Base-by-base conservation (phyloP, 2,797 vertebrate genomes). In the Setipinna tenuifilis region DNA sequence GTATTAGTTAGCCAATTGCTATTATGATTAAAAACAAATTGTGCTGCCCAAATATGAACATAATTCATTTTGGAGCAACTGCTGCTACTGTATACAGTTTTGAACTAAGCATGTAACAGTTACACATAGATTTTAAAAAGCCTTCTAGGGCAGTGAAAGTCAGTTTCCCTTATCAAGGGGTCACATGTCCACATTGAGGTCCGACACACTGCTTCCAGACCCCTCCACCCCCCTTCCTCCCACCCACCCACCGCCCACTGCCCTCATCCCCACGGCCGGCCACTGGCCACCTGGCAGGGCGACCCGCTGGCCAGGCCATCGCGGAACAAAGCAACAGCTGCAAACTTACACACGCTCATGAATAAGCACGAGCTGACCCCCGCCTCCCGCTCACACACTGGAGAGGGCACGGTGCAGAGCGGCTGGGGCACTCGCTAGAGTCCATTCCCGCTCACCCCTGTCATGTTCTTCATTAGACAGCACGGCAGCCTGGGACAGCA, bases 311-410 rank as follows among this genome's bases (percentile, higher is more conserved):
- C 87, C 88, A 84, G 83, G 75, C 88, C 85, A 89, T 89, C 71
- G 86, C 71, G 81, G 88, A 87, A 90, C 88, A 90, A 90, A 88
- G 87, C 78, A 65, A 86, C 87, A 90, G 89, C 90, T 91, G 87
- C 86, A 88, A 82, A 54, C 83, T 19, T 59, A 82, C 48, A 84
- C 75, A 68, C 41, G 61, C 83, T 84, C 71, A 83, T 59, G 81
- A 84, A 84, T 86, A 46, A 78, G 19, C 75, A 78, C 48, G 19
- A 59, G 54, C 81, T 87, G 83, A 88, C 85, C 86, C 83, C 48
- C 35, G 68, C 68, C 17, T 75, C 31, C 28, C 68, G 16, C 61
- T 21, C n/a, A 16, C 25, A 83, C 57, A 86, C 50, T 0, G 50
- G 50, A 54, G 9, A 54, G 50, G 50, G 50, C 35, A 41, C 35